Conservation (phyloP, 1,140 invertebrate species). For the Bemisia tabaci region DNA sequence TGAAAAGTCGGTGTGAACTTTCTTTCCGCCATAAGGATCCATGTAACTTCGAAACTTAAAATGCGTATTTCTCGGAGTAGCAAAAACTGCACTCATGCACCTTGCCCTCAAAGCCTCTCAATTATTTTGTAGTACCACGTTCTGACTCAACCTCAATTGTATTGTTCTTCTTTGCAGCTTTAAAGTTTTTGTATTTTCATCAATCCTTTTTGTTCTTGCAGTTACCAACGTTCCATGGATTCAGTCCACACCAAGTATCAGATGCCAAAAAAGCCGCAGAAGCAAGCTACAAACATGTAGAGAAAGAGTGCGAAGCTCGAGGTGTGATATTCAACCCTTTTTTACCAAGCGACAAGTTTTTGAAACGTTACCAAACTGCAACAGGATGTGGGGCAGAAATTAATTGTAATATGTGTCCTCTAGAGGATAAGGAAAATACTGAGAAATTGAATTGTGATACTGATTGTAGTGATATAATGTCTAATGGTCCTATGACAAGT, state of each 20-base stretch:
- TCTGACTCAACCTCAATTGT: too few species aligned
- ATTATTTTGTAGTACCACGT: too few species aligned
- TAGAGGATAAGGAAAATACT: conserved; percentile 36
- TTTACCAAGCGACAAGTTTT: background rate
- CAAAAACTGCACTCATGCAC: too few species aligned
- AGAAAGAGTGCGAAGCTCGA: conserved; percentile 14
- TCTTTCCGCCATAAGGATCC: too few species aligned
- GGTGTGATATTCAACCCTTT: conserved; percentile 13
- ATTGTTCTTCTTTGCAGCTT: too few species aligned
- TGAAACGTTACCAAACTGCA: conserved; percentile 12
- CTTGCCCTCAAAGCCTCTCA: too few species aligned
- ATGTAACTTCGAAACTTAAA: too few species aligned
- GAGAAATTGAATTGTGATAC: conserved; percentile 37
- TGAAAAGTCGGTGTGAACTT: too few species aligned
- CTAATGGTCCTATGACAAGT: conserved; percentile 21
- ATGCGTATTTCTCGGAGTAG: too few species aligned
- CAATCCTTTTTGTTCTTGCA: conserved; percentile 21
- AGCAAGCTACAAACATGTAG: conserved; percentile 22
- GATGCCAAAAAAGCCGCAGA: conserved; percentile 27
- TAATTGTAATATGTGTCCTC: conserved; percentile 19
- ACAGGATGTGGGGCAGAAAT: conserved; percentile 7
- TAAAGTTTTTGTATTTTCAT: too few species aligned
- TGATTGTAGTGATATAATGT: conserved; percentile 37
- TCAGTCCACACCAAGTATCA: conserved; percentile 32
- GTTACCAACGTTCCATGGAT: conserved; percentile 34